Base-by-base conservation (phyloP, 1,140 invertebrate species). In the Wasmannia auropunctata region DNA sequence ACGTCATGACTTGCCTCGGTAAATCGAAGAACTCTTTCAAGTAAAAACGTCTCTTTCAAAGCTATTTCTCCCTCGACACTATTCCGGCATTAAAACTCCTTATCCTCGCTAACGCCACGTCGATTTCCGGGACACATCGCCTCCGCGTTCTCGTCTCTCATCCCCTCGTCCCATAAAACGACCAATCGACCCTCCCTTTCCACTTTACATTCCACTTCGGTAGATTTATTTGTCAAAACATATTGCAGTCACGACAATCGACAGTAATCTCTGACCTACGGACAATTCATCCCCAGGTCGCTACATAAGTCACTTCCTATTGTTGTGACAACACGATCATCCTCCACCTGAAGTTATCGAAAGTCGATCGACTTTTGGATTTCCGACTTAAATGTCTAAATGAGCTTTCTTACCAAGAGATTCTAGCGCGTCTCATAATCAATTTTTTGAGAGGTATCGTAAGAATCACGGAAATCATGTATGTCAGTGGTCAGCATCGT, bases 171-270 rank as follows among this genome's bases (percentile, higher is more conserved):
- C 28, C 70, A 62, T 60, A 34, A 34, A 63, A 65, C 65, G 81
- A 80, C 77, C 88, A 88, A 90, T 88, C 87, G 77, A 88, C 69
- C 86, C 54, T 77, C 63, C 28, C 70, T 54, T 88, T 69, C 75
- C 88, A 69, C 56, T 90, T 90, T 90, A 88, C 86, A 90, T 90
- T 90, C 88, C 86, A 62, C 86, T 81, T 58, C 14, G 81, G 49
- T 90, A 87, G 88, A 90, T 90, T 90, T 90, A 90, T 90, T 90
- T 90, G 86, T 87, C 81, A 76, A 90, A 79, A 90, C 86, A 85
- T 87, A 86, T 88, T 72, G 81, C 80, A 60, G 75, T 80, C 46
- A 76, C 88, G 75, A 85, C 81, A 49, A 75, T 46, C 43, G 80
- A 87, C 88, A 81, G 86, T 90, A 90, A 90, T 90, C 88, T 75